Evolutionary conservation across 2,888 invertebrate genomes (phyloP).

Genomic region (Metellina segmentata): DNA sequence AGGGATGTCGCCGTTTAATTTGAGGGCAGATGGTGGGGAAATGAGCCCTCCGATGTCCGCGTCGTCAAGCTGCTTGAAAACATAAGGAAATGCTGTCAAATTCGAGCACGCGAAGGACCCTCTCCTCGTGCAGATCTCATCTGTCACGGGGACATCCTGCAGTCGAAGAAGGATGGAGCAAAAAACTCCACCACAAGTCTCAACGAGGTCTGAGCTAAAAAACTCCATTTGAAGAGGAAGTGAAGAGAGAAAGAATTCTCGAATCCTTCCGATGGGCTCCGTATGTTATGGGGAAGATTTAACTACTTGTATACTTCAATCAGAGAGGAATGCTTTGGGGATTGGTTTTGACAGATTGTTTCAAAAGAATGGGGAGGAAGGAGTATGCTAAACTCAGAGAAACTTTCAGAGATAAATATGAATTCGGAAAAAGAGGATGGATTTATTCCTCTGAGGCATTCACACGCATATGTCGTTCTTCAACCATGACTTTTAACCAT

Average conservation of each 20-base stretch:
- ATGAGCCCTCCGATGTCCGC: background rate
- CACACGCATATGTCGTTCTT: no score
- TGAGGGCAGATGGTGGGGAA: background rate
- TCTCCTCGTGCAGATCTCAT: background rate
- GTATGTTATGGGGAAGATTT: slow-evolving; percentile 16
- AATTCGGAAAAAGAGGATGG: no score
- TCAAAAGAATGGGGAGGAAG: no score
- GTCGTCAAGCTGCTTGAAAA: background rate
- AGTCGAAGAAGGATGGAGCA: background rate
- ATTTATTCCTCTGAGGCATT: no score
- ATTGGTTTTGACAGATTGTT: no score
- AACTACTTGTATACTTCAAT: no score
- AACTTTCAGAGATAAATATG: no score
- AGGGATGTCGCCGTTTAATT: background rate
- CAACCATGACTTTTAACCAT: no score
- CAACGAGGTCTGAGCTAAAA: background rate
- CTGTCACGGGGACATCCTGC: slow-evolving; percentile 24
- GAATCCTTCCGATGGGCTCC: background rate
- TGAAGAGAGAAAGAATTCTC: slow-evolving; percentile 24
- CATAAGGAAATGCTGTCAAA: background rate
- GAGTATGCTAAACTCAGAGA: no score
- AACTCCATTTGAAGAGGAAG: slow-evolving; percentile 5
- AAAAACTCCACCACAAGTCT: no score
- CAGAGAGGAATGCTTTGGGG: no score
- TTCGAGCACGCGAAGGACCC: background rate